Evolutionary conservation across 2,888 invertebrate genomes (phyloP), one percentile per base, ranked within the genome.

Genomic region (Cyclophora punctaria): DNA sequence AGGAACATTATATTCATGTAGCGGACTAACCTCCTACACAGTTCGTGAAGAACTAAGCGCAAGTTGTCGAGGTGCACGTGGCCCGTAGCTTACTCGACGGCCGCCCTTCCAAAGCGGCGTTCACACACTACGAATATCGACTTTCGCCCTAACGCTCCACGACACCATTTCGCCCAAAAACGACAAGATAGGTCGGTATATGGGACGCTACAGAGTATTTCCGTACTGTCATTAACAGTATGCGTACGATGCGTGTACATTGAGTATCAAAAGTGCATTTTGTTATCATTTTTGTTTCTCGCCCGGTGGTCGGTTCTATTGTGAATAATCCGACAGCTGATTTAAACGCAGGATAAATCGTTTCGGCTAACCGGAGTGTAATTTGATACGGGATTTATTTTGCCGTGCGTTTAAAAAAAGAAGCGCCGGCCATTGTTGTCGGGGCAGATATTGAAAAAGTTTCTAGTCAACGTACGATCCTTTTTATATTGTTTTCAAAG

Each of bases 1-100:
- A 72, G 70, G 64, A 76, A 74, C 77, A 80, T 82, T 75, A 78
- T 78, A 80, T 72, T 80, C 83, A 83, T 81, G 81, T 82, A 84
- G 79, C 83, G 78, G 82, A 85, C 86, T 85, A 83, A 78, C 86
- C 87, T 85, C 86, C 83, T 80, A 87, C 86, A 86, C 83, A 79
- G 86, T 84, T 86, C 79, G 85, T 80, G 85, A 86, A 86, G 86
- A 88, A 88, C 87, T 79, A 79, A 79, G 78, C 86, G 86, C 84
- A 85, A 87, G 83, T 85, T 81, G 78, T 80, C 76, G 82, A 77
- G 75, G 75, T 79, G 85, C 87, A 88, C 87, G 87, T 88, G 87
- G 86, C 75, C 67, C 73, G 78, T 78, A 82, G 84, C 86, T 83
- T 85, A 85, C 82, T 79, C 82, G 80, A 77, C 85, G 83, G 73